Base-by-base conservation (phyloP, 2,797 vertebrate genomes). In the Mallotus villosus region DNA sequence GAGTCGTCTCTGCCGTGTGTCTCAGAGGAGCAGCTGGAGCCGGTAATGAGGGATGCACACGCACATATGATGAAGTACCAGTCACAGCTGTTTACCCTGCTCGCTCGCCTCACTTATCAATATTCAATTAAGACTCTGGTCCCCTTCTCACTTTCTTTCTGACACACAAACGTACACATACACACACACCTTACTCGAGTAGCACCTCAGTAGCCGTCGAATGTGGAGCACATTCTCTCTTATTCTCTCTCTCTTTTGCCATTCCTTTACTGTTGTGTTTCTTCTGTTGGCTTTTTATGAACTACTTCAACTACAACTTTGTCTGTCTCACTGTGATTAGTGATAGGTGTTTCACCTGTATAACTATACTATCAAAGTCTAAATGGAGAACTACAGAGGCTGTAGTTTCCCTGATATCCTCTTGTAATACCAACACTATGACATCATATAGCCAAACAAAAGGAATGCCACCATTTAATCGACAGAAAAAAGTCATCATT, bases 31-130 rank as follows among this genome's bases (percentile, higher is more conserved):
- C 85, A 90, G 86, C 89, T 93, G 91, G 79, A 78, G 73, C 77
- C 86, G 81, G 83, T 91, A 91, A 90, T 92, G 89, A 91, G 81
- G 88, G 84, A 91, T 90, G 86, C 75, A 78, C 82, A 80, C 63
- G 72, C 71, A 81, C 81, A 73, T 60, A 73, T 89, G 88, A 92
- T 89, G 82, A 91, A 92, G 89, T 86, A 90, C 74, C 83, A 75
- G 84, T 86, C 89, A 85, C 88, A 90, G 85, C 85, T 88, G 88
- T 89, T 89, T 90, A 86, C 78, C 75, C 76, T 34, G 34, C 74
- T 73, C 69, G 66, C 84, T 77, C 17, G 78, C 81, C 65, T 90
- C 85, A 86, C 86, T 83, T 88, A 91, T 91, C 87, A 90, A 89
- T 90, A 89, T 88, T 91, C 87, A 87, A 83, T 88, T 85, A 86